These are phyloP conservation scores for Halcyon malimbica DNA, from an alignment of 2,113 vertebrate species.

Conservation along the genomic window DNA sequence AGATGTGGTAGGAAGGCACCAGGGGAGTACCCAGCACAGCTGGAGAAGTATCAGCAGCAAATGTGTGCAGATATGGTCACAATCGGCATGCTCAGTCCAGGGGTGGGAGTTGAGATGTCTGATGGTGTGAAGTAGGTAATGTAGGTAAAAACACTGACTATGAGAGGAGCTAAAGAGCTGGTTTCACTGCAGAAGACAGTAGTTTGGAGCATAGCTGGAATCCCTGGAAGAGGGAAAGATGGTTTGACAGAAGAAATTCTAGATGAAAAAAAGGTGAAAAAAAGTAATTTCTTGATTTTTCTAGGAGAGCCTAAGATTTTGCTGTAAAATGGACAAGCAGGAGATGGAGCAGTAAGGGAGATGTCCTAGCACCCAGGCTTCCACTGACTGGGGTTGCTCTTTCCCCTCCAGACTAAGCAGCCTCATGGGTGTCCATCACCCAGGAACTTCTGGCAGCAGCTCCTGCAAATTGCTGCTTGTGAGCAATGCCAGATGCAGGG, in stretches of 20 bases:
- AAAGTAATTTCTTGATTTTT: not conserved
- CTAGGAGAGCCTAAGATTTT: not conserved
- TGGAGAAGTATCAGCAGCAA: not conserved
- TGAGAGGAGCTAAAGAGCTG: not conserved
- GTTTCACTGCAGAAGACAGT: not conserved
- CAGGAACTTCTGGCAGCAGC: not conserved
- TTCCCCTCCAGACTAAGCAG: not conserved
- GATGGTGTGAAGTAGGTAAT: not conserved
- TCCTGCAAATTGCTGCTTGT: rapidly evolving
- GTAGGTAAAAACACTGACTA: not conserved
- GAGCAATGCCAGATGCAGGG: rapidly evolving
- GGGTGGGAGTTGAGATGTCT: not conserved
- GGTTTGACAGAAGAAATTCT: not conserved
- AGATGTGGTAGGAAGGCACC: not conserved
- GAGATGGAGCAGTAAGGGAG: not conserved
- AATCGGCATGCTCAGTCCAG: not conserved
- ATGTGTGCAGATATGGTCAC: not conserved
- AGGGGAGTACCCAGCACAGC: not conserved
- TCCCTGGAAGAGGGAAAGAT: not conserved
- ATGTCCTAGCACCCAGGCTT: not conserved
- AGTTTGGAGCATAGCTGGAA: not conserved
- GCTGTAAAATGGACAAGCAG: not conserved
- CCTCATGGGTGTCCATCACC: not conserved
- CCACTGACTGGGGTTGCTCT: not conserved
- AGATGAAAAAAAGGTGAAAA: not conserved